Percentiles rank a stretch among this genome's conserved stretches.
Evolutionary conservation across 2,797 vertebrate genomes (phyloP).

Genomic region (Agapornis canus): DNA sequence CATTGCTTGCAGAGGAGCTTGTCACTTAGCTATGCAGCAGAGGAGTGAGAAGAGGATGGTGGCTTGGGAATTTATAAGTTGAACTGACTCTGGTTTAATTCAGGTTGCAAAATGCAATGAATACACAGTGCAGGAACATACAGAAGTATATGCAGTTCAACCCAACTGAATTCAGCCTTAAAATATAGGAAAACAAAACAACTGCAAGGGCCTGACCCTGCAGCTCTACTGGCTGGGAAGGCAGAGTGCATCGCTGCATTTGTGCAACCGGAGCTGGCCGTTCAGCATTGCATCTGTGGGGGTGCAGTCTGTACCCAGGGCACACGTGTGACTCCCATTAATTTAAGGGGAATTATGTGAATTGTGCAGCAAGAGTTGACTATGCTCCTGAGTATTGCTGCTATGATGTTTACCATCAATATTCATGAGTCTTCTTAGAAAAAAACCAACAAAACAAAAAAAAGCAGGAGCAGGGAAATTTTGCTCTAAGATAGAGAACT

Average conservation of each 20-base stretch:
- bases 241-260: fast-evolving
- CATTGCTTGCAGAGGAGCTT: fast-evolving
- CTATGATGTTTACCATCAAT: conserved; percentile 63
- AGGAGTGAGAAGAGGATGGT: fast-evolving
- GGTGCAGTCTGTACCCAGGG: not conserved
- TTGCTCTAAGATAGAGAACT: not conserved
- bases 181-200: fast-evolving
- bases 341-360: conserved; percentile 52
- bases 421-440: conserved; percentile 35
- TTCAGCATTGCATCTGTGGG: fast-evolving
- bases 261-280: fast-evolving
- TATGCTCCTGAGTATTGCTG: conserved; percentile 39
- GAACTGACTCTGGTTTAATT: fast-evolving
- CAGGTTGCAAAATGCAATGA: fast-evolving
- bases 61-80: fast-evolving
- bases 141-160: fast-evolving
- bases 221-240: fast-evolving
- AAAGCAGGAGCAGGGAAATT: not conserved
- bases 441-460: not conserved
- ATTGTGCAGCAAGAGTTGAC: conserved; percentile 43
- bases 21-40: not conserved
- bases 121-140: fast-evolving
- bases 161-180: not conserved
- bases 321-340: not conserved
- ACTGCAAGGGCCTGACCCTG: fast-evolving